These are phyloP conservation scores for Agonum fuliginosum DNA, from an alignment of 2,888 invertebrate species.

Conservation along the genomic window DNA sequence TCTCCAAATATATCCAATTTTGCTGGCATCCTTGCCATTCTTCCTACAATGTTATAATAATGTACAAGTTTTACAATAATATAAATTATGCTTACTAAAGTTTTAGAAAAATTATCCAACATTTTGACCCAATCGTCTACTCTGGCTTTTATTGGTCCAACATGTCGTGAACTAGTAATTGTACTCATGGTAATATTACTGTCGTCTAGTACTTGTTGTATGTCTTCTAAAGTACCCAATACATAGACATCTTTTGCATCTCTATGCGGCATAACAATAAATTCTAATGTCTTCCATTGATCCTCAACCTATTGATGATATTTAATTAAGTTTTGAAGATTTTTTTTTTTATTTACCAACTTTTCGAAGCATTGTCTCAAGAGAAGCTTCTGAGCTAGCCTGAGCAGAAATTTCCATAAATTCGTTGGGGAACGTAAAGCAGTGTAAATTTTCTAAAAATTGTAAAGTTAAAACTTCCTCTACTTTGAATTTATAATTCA, in stretches of 20 bases:
- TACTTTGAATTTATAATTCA: constrained; percentile 83
- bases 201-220: constrained; percentile 88
- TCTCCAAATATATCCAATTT: constrained; percentile 96
- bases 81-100: constrained; percentile 78
- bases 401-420: constrained; percentile 91
- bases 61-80: constrained; percentile 11
- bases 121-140: constrained; percentile 89
- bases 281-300: constrained; percentile 87
- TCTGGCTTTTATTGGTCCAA: constrained; percentile 86
- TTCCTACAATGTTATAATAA: no score
- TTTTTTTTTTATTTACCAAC: no score
- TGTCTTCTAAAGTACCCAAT: constrained; percentile 88
- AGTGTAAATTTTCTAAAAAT: constrained; percentile 82
- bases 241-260: constrained; percentile 90
- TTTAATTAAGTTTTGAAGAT: no score
- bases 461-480: constrained; percentile 81
- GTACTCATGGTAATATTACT: constrained; percentile 91
- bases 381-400: constrained; percentile 90
- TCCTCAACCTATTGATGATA: constrained; percentile 84
- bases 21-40: constrained; percentile 93
- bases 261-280: constrained; percentile 85
- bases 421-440: constrained; percentile 83
- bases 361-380: constrained; percentile 86
- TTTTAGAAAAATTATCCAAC: constrained; percentile 86
- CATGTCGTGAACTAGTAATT: constrained; percentile 89